A percentile compares a stretch with the other conserved stretches of the same genome.
These are phyloP conservation scores for Xiphophorus maculatus DNA, from an alignment of 2,113 vertebrate species.

Conservation along the genomic window DNA sequence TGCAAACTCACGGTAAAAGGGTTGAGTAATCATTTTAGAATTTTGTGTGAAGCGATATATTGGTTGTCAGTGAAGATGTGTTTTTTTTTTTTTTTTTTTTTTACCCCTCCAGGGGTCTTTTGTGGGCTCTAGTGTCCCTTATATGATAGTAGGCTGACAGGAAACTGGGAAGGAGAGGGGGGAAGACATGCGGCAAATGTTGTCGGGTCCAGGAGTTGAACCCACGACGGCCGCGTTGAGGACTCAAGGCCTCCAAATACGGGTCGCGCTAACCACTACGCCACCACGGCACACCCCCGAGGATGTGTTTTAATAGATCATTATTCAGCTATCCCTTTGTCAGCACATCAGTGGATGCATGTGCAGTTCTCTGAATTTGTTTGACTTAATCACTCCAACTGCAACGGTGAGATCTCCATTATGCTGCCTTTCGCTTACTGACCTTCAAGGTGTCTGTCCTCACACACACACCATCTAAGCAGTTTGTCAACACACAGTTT, in stretches of 20 bases:
- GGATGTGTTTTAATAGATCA: conserved; percentile 36
- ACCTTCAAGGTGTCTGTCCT: conserved; percentile 51
- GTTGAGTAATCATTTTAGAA: conserved; percentile 20
- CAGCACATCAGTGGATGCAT: conserved; percentile 43
- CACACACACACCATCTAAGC: conserved; percentile 60
- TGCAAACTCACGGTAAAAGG: conserved; percentile 7
- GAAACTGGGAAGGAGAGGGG: no score
- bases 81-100: no score
- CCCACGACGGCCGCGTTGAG: no score
- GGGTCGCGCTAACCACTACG: no score
- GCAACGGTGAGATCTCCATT: conserved; percentile 12
- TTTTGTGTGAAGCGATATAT: no score
- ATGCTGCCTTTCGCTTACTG: conserved; percentile 6
- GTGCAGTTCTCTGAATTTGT: conserved; percentile 57
- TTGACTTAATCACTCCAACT: conserved; percentile 56
- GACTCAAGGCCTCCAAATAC: no score
- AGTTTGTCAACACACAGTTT: conserved; percentile 49
- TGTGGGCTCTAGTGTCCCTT: no score
- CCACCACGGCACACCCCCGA: no score
- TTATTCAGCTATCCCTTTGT: conserved; percentile 41
- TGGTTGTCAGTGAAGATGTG: conserved; percentile 21
- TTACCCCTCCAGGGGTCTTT: no score
- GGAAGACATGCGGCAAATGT: no score
- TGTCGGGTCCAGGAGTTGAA: no score
- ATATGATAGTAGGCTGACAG: no score